Evolutionary conservation across 2,797 vertebrate species (phyloP).

Genomic region (Gymnodraco acuticeps): DNA sequence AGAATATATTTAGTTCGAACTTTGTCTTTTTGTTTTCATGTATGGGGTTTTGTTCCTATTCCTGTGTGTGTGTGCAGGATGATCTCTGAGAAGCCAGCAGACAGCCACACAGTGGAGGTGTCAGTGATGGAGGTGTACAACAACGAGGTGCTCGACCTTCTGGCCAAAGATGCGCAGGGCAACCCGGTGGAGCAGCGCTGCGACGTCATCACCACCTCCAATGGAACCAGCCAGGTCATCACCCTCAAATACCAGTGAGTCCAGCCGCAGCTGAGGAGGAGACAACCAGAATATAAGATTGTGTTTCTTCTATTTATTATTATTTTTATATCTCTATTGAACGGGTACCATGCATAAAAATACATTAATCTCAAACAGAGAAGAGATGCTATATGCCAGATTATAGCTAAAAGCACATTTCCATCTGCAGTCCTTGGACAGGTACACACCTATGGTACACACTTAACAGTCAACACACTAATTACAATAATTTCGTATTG

Average conservation of each 20-base stretch:
- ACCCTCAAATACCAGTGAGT: conserved; percentile 85
- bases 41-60: neutral
- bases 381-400: too few relatives aligned
- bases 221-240: conserved; percentile 81
- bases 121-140: conserved; percentile 91
- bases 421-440: too few relatives aligned
- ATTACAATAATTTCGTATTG: too few relatives aligned
- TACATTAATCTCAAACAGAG: too few relatives aligned
- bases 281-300: neutral
- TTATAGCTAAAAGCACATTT: too few relatives aligned
- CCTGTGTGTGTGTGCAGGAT: conserved; percentile 76
- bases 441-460: too few relatives aligned
- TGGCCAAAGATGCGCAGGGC: conserved; percentile 83
- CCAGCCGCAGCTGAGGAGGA: neutral
- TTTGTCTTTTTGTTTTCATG: neutral
- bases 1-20: neutral
- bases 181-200: conserved; percentile 67
- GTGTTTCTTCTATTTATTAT: neutral
- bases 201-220: conserved; percentile 84
- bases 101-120: conserved; percentile 83
- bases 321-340: too few relatives aligned
- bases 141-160: conserved; percentile 90
- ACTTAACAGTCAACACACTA: too few relatives aligned
- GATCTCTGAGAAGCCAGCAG: conserved; percentile 85
- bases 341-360: too few relatives aligned